Evolutionary conservation across 2,797 vertebrate species (phyloP).

Genomic region (Leontocebus nigricollis): DNA sequence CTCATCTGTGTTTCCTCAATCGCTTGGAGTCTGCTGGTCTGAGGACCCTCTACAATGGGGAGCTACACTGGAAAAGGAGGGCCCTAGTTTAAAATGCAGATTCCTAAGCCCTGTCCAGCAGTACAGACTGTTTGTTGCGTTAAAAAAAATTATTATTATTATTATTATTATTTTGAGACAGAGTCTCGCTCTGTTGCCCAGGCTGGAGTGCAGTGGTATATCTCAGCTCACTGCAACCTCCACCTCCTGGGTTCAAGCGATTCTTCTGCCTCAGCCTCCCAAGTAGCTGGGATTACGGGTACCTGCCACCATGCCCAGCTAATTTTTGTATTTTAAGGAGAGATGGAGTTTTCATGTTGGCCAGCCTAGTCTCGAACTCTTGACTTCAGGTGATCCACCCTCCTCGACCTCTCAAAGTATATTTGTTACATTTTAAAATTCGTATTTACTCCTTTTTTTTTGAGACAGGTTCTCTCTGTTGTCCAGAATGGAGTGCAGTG

Average conservation of each 20-base stretch:
- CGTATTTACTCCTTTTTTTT: not conserved
- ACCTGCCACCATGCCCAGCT: not conserved
- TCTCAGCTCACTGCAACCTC: not conserved
- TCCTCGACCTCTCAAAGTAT: not conserved
- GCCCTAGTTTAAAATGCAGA: not conserved
- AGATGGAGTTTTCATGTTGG: not conserved
- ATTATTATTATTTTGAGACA: not conserved
- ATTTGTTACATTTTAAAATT: not conserved
- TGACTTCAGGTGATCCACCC: not conserved
- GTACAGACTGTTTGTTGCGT: not conserved
- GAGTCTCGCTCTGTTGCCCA: not conserved
- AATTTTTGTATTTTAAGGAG: not conserved
- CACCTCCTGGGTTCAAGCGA: not conserved
- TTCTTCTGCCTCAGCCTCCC: not conserved
- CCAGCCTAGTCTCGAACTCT: not conserved
- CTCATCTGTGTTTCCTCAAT: not conserved
- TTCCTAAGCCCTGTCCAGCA: not conserved
- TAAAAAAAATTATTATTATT: not conserved
- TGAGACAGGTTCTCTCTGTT: not conserved
- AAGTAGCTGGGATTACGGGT: not conserved
- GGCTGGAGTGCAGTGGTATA: too few species aligned
- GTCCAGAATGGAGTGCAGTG: not conserved
- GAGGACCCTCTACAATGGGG: not conserved
- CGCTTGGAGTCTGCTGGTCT: not conserved
- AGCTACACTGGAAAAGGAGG: not conserved